A percentile compares a stretch with the other conserved stretches of the same genome.
These are phyloP conservation scores for Oceanodroma tethys DNA, from an alignment of 2,113 vertebrate genomes.

Conservation along the genomic window DNA sequence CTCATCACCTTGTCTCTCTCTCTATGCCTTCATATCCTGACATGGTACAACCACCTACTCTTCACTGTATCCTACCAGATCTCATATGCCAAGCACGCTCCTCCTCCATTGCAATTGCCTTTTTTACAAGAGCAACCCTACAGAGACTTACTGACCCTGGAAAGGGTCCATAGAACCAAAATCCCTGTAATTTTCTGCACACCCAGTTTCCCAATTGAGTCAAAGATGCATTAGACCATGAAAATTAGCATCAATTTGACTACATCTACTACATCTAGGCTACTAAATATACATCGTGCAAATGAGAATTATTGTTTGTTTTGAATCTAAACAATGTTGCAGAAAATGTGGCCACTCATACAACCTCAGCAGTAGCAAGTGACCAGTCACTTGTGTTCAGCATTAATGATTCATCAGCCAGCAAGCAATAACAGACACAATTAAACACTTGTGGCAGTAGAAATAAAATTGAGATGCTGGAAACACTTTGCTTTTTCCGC, in stretches of 20 bases:
- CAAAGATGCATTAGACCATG: neutral
- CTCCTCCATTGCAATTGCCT: neutral
- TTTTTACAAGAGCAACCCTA: neutral
- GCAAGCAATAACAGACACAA: neutral
- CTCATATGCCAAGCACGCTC: neutral
- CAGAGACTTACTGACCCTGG: neutral
- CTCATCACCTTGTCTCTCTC: neutral
- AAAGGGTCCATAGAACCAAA: neutral
- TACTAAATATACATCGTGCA: neutral
- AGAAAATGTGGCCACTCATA: neutral
- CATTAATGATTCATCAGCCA: neutral
- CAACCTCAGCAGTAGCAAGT: neutral
- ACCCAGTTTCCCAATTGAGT: neutral
- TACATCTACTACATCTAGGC: neutral
- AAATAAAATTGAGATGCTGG: neutral
- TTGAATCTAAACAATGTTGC: neutral
- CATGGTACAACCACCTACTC: neutral
- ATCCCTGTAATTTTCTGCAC: neutral
- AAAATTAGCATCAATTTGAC: neutral
- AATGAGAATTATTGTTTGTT: neutral
- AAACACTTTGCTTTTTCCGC: neutral
- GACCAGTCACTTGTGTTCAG: neutral
- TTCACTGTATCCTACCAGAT: neutral
- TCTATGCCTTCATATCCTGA: neutral
- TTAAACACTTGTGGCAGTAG: neutral